These are phyloP conservation scores for Athetis lepigone DNA, from an alignment of 2,888 invertebrate genomes.

Conservation along the genomic window DNA sequence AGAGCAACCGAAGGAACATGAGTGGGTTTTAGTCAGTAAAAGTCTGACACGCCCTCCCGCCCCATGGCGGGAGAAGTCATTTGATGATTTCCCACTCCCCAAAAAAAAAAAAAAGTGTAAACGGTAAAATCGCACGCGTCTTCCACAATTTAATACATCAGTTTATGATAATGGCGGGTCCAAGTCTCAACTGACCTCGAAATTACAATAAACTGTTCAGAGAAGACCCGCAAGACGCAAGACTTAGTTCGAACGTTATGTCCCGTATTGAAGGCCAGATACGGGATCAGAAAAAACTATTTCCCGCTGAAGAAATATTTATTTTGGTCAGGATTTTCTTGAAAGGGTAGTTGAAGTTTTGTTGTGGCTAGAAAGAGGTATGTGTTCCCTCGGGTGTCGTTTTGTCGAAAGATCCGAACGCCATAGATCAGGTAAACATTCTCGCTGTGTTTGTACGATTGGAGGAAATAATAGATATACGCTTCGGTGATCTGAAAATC, in stretches of 20 bases:
- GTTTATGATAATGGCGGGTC: slow-evolving; percentile 33
- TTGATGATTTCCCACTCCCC: too few species aligned
- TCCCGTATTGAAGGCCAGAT: slow-evolving; percentile 26
- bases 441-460: too few species aligned
- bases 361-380: slow-evolving; percentile 2
- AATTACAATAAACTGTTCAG: slow-evolving; percentile 35
- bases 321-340: slow-evolving; percentile 37
- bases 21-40: too few species aligned
- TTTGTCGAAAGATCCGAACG: background rate
- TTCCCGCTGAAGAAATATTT: slow-evolving; percentile 33
- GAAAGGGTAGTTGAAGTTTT: slow-evolving; percentile 5
- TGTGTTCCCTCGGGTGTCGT: background rate
- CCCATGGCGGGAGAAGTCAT: too few species aligned
- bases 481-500: too few species aligned
- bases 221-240: slow-evolving; percentile 25
- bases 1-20: too few species aligned
- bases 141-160: slow-evolving; percentile 12
- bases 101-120: background rate
- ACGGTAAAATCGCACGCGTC: slow-evolving; percentile 18
- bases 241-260: slow-evolving; percentile 23
- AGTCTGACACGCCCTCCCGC: too few species aligned
- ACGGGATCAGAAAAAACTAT: slow-evolving; percentile 34
- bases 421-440: background rate
- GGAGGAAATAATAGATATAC: too few species aligned
- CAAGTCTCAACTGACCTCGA: slow-evolving; percentile 28